Evolutionary conservation across 2,113 vertebrate species (phyloP).

Genomic region (Isichthys henryi): DNA sequence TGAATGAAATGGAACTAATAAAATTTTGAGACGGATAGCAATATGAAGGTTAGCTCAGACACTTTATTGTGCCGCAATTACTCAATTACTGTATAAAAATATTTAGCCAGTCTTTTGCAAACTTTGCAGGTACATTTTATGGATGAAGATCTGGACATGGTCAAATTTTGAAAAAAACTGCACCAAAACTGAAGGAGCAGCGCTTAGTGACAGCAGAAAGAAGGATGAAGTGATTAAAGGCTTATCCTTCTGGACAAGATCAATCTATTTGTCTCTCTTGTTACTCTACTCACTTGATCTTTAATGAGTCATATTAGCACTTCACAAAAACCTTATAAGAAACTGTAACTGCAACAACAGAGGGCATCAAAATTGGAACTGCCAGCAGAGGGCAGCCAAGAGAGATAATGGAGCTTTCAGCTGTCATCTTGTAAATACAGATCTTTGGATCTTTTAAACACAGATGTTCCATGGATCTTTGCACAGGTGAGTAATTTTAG

Average conservation of each 20-base stretch:
- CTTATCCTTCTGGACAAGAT: background rate
- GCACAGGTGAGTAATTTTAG: background rate
- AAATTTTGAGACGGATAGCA: background rate
- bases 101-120: background rate
- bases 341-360: background rate
- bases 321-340: background rate
- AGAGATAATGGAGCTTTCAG: background rate
- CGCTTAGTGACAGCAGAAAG: background rate
- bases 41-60: background rate
- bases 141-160: background rate
- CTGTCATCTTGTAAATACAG: background rate
- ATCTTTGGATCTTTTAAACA: background rate
- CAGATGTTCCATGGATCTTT: background rate
- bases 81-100: background rate
- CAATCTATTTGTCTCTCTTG: background rate
- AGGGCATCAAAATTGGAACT: background rate
- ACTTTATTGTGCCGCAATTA: background rate
- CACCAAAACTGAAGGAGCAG: background rate
- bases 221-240: background rate
- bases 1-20: background rate
- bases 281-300: background rate
- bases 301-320: background rate
- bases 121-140: background rate
- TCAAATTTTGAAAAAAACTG: background rate
- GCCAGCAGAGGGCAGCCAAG: background rate